phyloP scores from a whole-genome alignment of 2,113 vertebrate genomes.

The Pardalotus punctatus region DNA sequence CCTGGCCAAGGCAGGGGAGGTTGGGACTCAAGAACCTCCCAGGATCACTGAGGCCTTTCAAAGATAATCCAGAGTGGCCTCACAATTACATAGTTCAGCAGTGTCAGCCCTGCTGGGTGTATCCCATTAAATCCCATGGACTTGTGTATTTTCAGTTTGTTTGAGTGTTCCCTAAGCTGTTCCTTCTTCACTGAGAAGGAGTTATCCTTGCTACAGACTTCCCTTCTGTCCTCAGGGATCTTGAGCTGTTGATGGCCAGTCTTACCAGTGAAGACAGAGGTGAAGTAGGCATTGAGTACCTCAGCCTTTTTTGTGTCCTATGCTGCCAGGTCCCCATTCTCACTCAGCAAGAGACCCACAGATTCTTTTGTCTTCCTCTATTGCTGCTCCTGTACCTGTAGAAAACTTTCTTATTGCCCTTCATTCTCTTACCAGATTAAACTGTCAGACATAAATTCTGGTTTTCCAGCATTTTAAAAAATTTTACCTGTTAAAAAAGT shows the following conservation, averaged over 20 bases:
- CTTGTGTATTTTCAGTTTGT: neutral
- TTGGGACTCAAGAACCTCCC: neutral
- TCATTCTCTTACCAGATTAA: neutral
- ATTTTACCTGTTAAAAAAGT: neutral
- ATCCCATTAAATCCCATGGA: neutral
- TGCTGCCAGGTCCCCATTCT: neutral
- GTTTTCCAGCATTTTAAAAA: neutral
- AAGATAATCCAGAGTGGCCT: neutral
- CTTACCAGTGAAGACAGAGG: neutral
- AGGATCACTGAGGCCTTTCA: neutral
- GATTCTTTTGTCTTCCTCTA: neutral
- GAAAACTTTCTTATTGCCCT: neutral
- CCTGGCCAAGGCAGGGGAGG: rapidly evolving
- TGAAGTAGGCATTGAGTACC: neutral
- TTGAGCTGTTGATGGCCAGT: neutral
- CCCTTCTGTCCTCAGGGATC: neutral
- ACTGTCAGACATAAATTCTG: neutral
- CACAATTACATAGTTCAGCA: neutral
- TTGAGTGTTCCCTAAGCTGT: neutral
- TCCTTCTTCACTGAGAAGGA: neutral
- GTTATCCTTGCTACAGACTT: neutral
- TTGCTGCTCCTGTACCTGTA: neutral
- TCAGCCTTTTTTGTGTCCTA: neutral
- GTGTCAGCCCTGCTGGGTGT: rapidly evolving
- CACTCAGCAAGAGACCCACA: neutral